phyloP scores from a whole-genome alignment of 2,888 invertebrate species.

The Plagiodera versicolora region DNA sequence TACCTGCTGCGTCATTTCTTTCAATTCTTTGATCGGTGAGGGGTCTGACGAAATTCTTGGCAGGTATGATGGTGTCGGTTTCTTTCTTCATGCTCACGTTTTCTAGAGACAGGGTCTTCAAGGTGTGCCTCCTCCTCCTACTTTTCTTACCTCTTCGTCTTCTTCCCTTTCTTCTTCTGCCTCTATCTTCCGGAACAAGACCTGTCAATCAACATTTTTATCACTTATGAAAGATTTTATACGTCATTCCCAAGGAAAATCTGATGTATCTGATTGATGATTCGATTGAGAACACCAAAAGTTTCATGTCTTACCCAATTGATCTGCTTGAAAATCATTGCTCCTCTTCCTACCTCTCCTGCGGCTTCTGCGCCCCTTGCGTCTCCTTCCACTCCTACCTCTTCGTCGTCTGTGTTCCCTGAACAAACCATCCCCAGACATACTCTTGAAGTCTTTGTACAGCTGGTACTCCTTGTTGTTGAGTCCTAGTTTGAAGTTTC shows the following conservation, averaged over 20 bases:
- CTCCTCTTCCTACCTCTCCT: constrained; percentile 6
- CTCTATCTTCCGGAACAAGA: constrained; percentile 6
- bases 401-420: constrained; percentile 9
- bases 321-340: neutral
- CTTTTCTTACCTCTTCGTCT: neutral
- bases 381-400: constrained; percentile 22
- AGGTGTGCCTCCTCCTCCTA: neutral
- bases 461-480: constrained; percentile 32
- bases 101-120: neutral
- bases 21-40: neutral
- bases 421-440: neutral
- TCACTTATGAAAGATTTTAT: too few relatives aligned
- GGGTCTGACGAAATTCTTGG: neutral
- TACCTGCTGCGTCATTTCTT: neutral
- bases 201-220: neutral
- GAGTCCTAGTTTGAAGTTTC: constrained; percentile 35
- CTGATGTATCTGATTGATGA: too few relatives aligned
- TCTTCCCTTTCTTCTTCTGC: constrained; percentile 1
- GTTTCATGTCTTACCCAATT: neutral
- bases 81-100: neutral
- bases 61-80: neutral
- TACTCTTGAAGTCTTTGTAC: constrained; percentile 24
- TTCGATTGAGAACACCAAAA: too few relatives aligned
- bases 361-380: too few relatives aligned
- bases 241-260: too few relatives aligned